Conservation (phyloP, 2,797 vertebrate genomes). For the Potorous gilbertii region DNA sequence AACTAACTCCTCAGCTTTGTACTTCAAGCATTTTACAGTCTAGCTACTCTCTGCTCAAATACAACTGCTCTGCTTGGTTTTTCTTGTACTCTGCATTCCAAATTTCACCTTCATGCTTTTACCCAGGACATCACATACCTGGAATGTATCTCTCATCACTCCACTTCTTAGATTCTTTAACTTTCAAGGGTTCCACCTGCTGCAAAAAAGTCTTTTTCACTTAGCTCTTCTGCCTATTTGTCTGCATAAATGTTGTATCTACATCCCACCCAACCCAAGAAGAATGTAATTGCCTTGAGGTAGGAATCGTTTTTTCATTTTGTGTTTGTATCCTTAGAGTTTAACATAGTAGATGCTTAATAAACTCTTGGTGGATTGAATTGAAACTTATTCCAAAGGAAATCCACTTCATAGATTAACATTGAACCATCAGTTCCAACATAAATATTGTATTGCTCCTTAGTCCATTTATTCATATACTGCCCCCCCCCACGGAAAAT, state of each 20-base stretch:
- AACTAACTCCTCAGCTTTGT: not conserved
- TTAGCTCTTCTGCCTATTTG: not conserved
- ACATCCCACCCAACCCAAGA: not conserved
- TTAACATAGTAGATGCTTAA: not conserved
- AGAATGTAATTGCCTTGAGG: not conserved
- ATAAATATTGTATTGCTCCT: not conserved
- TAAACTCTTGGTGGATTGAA: not conserved
- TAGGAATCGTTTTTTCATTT: not conserved
- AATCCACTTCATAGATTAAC: not conserved
- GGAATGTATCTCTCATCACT: not conserved
- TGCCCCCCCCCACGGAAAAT: constrained; percentile 7
- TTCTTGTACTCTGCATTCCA: not conserved
- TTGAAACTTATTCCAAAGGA: not conserved
- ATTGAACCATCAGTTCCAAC: not conserved
- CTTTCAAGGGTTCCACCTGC: not conserved
- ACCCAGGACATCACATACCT: not conserved
- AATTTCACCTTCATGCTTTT: not conserved
- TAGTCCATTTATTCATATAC: not conserved
- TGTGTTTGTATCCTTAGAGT: not conserved
- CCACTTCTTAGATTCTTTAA: not conserved
- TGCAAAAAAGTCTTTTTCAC: not conserved
- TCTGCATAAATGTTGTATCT: not conserved
- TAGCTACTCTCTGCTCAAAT: not conserved
- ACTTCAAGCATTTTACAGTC: not conserved
- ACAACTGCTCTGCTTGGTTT: not conserved